Evolutionary conservation across 2,113 vertebrate species (phyloP).

Genomic region (Scytalopus superciliaris): DNA sequence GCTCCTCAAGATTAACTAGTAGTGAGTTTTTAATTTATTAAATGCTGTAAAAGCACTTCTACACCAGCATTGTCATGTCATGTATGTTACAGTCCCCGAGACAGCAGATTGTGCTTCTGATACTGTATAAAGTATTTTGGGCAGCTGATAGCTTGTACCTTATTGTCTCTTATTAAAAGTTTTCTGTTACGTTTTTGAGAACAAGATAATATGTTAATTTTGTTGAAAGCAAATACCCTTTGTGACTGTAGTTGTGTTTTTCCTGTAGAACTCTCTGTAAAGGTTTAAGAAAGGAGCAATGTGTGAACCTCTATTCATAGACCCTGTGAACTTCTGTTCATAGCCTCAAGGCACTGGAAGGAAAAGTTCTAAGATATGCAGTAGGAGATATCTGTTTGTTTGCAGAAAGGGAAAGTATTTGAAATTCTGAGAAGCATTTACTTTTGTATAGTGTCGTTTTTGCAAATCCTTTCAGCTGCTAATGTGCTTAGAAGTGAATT

Average conservation of each 20-base stretch:
- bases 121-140: neutral
- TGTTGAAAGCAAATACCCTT: neutral
- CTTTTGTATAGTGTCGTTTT: neutral
- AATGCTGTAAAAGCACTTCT: constrained; percentile 40
- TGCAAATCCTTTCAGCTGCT: constrained; percentile 23
- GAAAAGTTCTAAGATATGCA: neutral
- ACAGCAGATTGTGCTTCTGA: neutral
- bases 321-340: neutral
- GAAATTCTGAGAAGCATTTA: constrained; percentile 15
- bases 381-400: neutral
- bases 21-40: constrained; percentile 62
- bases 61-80: neutral
- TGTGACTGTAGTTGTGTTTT: neutral
- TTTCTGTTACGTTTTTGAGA: neutral
- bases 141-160: neutral
- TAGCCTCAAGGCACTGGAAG: neutral
- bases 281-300: neutral
- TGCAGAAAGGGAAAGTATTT: neutral
- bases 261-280: neutral
- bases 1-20: neutral
- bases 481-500: constrained; percentile 28
- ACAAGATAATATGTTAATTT: neutral
- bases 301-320: neutral
- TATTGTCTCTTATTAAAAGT: neutral
- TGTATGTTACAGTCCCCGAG: neutral